phyloP scores from a whole-genome alignment of 2,888 invertebrate species.

The Drosophila meridiana region DNA sequence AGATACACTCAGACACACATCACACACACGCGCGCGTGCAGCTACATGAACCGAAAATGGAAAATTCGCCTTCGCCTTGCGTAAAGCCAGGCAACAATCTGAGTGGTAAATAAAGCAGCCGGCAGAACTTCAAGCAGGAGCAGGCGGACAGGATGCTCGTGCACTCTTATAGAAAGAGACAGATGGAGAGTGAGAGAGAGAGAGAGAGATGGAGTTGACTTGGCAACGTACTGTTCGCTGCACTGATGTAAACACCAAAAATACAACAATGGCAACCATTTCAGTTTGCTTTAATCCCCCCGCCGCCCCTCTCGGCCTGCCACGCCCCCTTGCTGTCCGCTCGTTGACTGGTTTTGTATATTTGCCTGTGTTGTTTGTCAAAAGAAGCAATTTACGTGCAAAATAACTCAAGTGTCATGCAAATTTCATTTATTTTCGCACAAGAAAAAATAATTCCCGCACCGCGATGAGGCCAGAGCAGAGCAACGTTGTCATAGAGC shows the following conservation, averaged over 20 bases:
- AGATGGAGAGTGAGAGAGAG: constrained; percentile 1
- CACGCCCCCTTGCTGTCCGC: constrained; percentile 20
- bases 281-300: constrained; percentile 55
- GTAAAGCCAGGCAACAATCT: constrained; percentile 61
- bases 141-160: constrained; percentile 24
- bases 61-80: constrained; percentile 69
- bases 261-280: constrained; percentile 80
- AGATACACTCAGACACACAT: constrained; percentile 12
- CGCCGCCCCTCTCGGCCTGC: neutral
- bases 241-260: constrained; percentile 79
- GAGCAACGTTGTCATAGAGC: constrained; percentile 68
- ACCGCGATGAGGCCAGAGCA: constrained; percentile 50
- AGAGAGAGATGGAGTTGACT: constrained; percentile 46
- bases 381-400: constrained; percentile 84
- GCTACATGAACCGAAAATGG: constrained; percentile 70
- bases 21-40: constrained; percentile 6
- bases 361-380: constrained; percentile 80
- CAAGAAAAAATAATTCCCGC: constrained; percentile 78
- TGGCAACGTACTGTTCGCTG: constrained; percentile 65
- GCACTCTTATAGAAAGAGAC: constrained; percentile 30
- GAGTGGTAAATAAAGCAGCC: constrained; percentile 61
- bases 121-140: constrained; percentile 12
- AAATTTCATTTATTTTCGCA: constrained; percentile 83
- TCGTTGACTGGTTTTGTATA: constrained; percentile 64
- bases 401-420: constrained; percentile 85